Conservation (phyloP, 2,888 invertebrate species). For the Nebria salina region DNA sequence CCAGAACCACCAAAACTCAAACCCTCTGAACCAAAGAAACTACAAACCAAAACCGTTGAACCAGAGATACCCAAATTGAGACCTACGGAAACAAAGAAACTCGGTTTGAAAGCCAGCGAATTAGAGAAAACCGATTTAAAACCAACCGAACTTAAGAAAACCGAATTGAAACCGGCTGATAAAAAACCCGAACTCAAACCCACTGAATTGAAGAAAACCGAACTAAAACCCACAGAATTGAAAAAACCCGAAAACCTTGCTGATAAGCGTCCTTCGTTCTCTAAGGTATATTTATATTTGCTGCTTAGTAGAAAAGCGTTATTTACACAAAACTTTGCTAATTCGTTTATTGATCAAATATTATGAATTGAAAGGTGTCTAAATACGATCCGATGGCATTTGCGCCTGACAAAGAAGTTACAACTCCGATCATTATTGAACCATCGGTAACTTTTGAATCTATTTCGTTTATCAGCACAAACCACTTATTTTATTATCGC, state of each 20-base stretch:
- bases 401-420: constrained; percentile 37
- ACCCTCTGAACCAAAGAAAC: constrained; percentile 49
- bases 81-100: constrained; percentile 44
- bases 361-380: constrained; percentile 31
- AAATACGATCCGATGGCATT: constrained; percentile 46
- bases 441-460: constrained; percentile 34
- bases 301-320: neutral
- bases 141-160: constrained; percentile 48
- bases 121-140: constrained; percentile 44
- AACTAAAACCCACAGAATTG: constrained; percentile 48
- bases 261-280: constrained; percentile 51
- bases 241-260: constrained; percentile 48
- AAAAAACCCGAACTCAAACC: constrained; percentile 52
- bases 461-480: neutral
- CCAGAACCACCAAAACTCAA: constrained; percentile 47
- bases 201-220: constrained; percentile 53
- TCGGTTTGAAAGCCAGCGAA: constrained; percentile 33
- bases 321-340: neutral
- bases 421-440: constrained; percentile 34
- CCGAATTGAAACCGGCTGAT: constrained; percentile 47
- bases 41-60: constrained; percentile 63
- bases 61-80: constrained; percentile 61
- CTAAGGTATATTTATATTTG: constrained; percentile 51
- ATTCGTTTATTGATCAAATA: constrained; percentile 6
- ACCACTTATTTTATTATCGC: neutral